Percentiles rank a stretch among this genome's conserved stretches.
Conservation (phyloP, 1,140 invertebrate genomes). For the Drosophila orena region DNA sequence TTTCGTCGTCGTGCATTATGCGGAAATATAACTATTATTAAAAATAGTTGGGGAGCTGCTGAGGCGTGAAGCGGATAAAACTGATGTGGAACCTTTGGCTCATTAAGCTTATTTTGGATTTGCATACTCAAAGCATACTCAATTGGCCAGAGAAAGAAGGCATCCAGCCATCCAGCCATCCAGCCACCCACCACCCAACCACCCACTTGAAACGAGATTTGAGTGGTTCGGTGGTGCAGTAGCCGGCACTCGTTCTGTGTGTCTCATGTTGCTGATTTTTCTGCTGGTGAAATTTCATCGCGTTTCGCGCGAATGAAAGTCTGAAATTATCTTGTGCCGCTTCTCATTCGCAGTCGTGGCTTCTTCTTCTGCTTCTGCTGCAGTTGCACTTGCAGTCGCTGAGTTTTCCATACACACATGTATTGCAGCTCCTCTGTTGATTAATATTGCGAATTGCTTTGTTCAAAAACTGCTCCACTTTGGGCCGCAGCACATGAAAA, state of each 20-base stretch:
- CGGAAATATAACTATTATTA: slow-evolving; percentile 73
- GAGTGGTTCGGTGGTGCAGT: slow-evolving; percentile 19
- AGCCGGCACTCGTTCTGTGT: slow-evolving; percentile 57
- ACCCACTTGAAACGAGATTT: slow-evolving; percentile 40
- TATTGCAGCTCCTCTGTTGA: slow-evolving; percentile 55
- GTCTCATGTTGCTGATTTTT: slow-evolving; percentile 33
- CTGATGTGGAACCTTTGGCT: slow-evolving; percentile 63
- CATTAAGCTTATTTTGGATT: slow-evolving; percentile 75
- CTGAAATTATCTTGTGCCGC: slow-evolving; percentile 81
- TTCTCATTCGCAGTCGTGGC: slow-evolving; percentile 67
- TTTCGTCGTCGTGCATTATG: slow-evolving; percentile 76
- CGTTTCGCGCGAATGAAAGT: slow-evolving; percentile 83
- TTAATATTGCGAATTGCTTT: slow-evolving; percentile 84
- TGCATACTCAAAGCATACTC: slow-evolving; percentile 39
- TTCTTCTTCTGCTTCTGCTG: slow-evolving; percentile 10
- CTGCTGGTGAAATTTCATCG: slow-evolving; percentile 80
- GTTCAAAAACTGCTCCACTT: slow-evolving; percentile 84
- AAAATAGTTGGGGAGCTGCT: slow-evolving; percentile 66
- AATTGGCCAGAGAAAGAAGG: slow-evolving; percentile 22
- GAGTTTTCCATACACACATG: slow-evolving; percentile 58
- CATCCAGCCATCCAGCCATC: background rate
- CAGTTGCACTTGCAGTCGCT: slow-evolving; percentile 24
- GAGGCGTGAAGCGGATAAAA: slow-evolving; percentile 60
- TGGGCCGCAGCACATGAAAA: slow-evolving; percentile 70
- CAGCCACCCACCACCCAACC: slow-evolving; percentile 5